phyloP scores from a whole-genome alignment of 2,113 vertebrate genomes.

The Ailuropoda melanoleuca region DNA sequence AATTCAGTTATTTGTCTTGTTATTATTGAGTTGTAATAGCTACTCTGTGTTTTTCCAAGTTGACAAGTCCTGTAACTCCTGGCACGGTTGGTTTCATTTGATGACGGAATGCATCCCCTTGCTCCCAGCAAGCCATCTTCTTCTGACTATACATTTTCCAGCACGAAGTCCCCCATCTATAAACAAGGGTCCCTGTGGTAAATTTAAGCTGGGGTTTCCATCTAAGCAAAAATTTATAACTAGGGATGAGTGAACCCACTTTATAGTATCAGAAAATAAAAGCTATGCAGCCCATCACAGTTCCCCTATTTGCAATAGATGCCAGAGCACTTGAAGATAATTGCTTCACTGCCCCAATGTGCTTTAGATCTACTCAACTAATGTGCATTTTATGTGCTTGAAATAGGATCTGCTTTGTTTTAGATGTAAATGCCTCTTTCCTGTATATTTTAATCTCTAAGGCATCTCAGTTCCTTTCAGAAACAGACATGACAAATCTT shows the following conservation, averaged over 20 bases:
- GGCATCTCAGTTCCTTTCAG: background rate
- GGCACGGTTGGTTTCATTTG: background rate
- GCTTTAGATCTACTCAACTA: background rate
- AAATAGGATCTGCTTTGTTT: conserved; percentile 8
- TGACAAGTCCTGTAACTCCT: background rate
- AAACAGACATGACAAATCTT: background rate
- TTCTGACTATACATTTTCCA: background rate
- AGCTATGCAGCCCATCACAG: background rate
- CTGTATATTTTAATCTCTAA: background rate
- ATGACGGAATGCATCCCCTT: background rate
- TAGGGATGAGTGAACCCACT: background rate
- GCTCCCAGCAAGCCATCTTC: background rate
- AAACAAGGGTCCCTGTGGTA: background rate
- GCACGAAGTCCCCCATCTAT: background rate
- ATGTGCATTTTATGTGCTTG: background rate
- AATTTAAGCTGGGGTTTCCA: background rate
- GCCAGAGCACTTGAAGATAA: background rate
- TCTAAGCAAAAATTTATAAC: background rate
- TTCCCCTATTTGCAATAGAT: background rate
- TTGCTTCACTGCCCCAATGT: background rate
- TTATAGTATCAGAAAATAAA: conserved; percentile 32
- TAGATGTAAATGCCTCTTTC: background rate
- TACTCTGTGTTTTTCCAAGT: background rate
- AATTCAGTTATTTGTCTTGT: background rate
- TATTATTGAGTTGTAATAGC: background rate